Evolutionary conservation across 1,140 invertebrate genomes (phyloP).

Genomic region (Drosophila parvula): DNA sequence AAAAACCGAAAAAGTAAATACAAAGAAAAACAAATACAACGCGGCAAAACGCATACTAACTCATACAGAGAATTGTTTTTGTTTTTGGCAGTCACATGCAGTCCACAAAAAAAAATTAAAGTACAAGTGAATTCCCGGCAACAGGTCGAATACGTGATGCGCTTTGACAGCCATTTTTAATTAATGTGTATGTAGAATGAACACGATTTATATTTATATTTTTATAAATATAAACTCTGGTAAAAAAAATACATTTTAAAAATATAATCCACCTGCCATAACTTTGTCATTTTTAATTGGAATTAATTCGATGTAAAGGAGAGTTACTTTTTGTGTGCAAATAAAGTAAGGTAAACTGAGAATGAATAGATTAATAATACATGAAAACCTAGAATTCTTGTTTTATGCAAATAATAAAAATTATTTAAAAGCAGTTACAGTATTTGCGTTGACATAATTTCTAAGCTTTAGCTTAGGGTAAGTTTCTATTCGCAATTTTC

Average conservation of each 20-base stretch:
- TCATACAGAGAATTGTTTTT: constrained; percentile 7
- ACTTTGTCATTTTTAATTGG: no score
- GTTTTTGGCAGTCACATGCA: constrained; percentile 63
- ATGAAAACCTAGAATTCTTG: no score
- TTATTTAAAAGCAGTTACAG: no score
- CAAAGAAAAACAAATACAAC: constrained; percentile 57
- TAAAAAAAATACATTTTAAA: not conserved
- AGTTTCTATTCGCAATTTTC: no score
- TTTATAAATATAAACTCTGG: no score
- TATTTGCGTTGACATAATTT: no score
- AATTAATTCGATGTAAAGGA: no score
- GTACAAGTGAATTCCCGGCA: not conserved
- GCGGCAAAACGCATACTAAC: constrained; percentile 35
- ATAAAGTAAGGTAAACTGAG: no score
- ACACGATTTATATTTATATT: not conserved
- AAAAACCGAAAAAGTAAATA: constrained; percentile 40
- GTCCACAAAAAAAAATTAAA: constrained; percentile 33
- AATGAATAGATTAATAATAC: no score
- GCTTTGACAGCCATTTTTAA: not conserved
- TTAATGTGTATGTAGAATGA: not conserved
- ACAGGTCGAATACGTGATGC: constrained; percentile 23
- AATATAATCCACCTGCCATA: not conserved
- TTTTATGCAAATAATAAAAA: no score
- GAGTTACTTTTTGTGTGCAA: no score
- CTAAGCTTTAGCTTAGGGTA: no score